A percentile compares a stretch with the other conserved stretches of the same genome.
Evolutionary conservation across 2,113 vertebrate genomes (phyloP).

Genomic region (Pseudonaja textilis): DNA sequence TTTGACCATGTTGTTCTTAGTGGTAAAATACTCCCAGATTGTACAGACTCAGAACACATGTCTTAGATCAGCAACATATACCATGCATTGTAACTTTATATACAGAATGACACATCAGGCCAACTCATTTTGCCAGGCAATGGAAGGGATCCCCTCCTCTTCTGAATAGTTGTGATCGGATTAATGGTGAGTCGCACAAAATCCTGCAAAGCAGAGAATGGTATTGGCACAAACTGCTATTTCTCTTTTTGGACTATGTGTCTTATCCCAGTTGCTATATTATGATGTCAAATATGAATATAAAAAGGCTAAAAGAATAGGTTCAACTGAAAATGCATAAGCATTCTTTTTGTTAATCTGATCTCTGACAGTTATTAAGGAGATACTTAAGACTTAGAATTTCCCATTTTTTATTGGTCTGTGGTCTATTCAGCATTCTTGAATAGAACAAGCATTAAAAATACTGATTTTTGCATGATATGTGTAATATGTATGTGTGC

Average conservation of each 20-base stretch:
- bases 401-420: slow-evolving; percentile 17
- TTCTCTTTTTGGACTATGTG: slow-evolving; percentile 65
- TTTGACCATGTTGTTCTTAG: slow-evolving; percentile 45
- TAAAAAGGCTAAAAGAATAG: background rate
- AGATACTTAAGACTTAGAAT: slow-evolving; percentile 26
- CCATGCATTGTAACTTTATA: slow-evolving; percentile 38
- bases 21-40: slow-evolving; percentile 33
- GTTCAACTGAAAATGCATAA: background rate
- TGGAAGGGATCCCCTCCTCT: slow-evolving; percentile 39
- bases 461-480: background rate
- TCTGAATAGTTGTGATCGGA: slow-evolving; percentile 30
- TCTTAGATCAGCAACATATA: slow-evolving; percentile 44
- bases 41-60: slow-evolving; percentile 51
- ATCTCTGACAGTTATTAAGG: slow-evolving; percentile 32
- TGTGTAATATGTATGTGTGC: background rate
- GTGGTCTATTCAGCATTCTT: slow-evolving; percentile 26
- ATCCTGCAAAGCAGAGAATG: slow-evolving; percentile 48
- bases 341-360: background rate
- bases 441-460: background rate
- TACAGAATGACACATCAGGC: slow-evolving; percentile 44
- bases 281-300: background rate
- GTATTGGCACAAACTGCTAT: slow-evolving; percentile 43
- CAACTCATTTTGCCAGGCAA: slow-evolving; percentile 37
- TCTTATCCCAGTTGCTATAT: slow-evolving; percentile 1
- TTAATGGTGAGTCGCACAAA: slow-evolving; percentile 43